Base-by-base conservation (phyloP, 2,113 vertebrate genomes). In the Notechis scutatus region DNA sequence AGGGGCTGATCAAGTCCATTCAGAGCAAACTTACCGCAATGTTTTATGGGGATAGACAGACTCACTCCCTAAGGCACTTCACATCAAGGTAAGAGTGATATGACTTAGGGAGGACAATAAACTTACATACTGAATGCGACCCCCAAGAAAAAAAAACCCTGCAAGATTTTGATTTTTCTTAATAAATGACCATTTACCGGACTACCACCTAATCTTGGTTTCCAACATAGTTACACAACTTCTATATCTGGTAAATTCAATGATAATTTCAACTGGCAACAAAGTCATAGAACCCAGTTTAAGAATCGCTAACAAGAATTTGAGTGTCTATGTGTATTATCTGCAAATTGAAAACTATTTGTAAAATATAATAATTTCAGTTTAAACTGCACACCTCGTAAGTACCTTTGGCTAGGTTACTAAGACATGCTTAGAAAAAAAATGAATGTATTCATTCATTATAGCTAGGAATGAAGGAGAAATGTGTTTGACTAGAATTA, bases 361-460 rank as follows among this genome's bases (percentile, higher is more conserved):
- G 89, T 24, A 92, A 97, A 93, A 89, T 9, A 26, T 3, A 15
- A 92, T 94, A 90, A 24, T 95, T 86, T 52, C 29, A n/a, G 89
- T 93, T 50, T 95, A 96, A 94, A 96, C 95, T 86, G 95, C 94
- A 95, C 81, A 96, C 94, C 91, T 94, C 92, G 90, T 96, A 95
- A 95, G 94, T 95, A 89, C 15, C 26, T 42, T 89, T 88, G 87
- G 50, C 29, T 89, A 39, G 45, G 45, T 50, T 90, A 61, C 45
- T 34, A 52, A 7, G 23, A 26, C 24, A 88, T 88, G 55, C 54
- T 89, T 57, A 12, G 20, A 57, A 39, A 81, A 81, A 81, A 39
- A 81, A 81, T 42, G 74, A 42, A 42, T 21, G 69, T 81, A 21
- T 81, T 81, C 34, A 81, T 81, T 81, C 39, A 34, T 39, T 39